Percentiles rank a stretch among this genome's conserved stretches.
Evolutionary conservation across 2,797 vertebrate species (phyloP).

Genomic region (Gorsachius magnificus): DNA sequence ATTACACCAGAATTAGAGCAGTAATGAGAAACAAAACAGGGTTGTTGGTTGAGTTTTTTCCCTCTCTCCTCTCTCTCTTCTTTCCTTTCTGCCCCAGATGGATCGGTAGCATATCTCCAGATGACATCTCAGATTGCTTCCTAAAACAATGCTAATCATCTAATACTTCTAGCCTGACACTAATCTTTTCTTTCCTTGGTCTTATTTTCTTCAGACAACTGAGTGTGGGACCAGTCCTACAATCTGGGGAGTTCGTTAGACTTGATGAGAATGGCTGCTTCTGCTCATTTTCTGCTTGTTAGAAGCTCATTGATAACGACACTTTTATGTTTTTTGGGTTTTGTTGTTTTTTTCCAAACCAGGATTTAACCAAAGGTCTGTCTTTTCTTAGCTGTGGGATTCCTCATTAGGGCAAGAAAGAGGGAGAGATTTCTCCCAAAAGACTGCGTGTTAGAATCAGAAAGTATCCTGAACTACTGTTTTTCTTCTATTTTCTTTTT

Average conservation of each 20-base stretch:
- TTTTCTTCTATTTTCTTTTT: not conserved
- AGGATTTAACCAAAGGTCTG: not conserved
- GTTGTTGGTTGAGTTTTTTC: not conserved
- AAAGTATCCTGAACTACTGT: not conserved
- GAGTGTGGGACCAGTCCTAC: not conserved
- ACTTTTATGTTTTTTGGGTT: not conserved
- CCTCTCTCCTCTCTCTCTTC: not conserved
- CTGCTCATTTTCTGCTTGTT: constrained; percentile 42
- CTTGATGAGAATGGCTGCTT: not conserved
- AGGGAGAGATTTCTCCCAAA: not conserved
- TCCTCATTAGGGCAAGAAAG: not conserved
- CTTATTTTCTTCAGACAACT: not conserved
- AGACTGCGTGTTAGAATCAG: not conserved
- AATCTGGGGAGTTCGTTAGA: not conserved
- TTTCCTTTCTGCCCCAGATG: constrained; percentile 14
- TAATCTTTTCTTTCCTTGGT: not conserved
- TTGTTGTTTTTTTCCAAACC: not conserved
- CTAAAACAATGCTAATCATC: constrained; percentile 4
- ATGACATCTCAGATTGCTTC: constrained; percentile 45
- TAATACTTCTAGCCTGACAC: not conserved
- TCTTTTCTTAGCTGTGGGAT: not conserved
- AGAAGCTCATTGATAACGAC: not conserved
- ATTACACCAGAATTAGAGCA: constrained; percentile 70
- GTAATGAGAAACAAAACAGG: constrained; percentile 67
- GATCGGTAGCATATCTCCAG: constrained; percentile 29